A percentile compares a stretch with the other conserved stretches of the same genome.
Conservation (phyloP, 1,140 invertebrate genomes). For the Calliphora vicina region DNA sequence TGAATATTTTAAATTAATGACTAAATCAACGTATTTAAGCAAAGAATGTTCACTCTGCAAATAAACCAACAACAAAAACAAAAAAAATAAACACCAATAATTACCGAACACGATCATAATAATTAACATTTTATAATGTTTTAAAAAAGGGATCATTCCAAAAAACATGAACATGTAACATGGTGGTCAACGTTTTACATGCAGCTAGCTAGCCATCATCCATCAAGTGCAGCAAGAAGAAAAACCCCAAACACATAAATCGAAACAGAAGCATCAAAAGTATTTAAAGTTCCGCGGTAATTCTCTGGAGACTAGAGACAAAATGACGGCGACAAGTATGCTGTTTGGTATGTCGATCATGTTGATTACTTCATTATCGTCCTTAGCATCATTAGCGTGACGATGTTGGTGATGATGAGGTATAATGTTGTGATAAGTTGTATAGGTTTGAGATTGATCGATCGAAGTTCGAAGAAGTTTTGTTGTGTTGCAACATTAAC, state of each 20-base stretch:
- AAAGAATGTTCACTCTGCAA: neutral
- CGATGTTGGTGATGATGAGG: neutral
- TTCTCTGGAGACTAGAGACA: conserved; percentile 29
- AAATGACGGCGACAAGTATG: conserved; percentile 32
- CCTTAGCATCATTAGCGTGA: neutral
- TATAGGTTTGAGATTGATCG: too few species aligned
- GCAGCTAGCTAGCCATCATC: neutral
- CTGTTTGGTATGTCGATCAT: neutral
- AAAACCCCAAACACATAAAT: neutral
- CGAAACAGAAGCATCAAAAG: neutral
- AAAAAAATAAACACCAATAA: conserved; percentile 1
- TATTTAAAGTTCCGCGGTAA: neutral
- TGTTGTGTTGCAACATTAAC: too few species aligned
- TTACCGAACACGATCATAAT: conserved; percentile 19
- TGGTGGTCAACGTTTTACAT: conserved; percentile 3
- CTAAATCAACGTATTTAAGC: neutral
- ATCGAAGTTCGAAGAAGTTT: too few species aligned
- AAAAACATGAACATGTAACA: neutral
- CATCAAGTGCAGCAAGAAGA: neutral
- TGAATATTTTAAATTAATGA: conserved; percentile 2
- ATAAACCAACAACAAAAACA: neutral
- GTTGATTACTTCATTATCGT: neutral
- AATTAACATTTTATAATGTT: conserved; percentile 23
- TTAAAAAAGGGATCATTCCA: too few species aligned
- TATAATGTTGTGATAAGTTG: neutral